A percentile compares a stretch with the other conserved stretches of the same genome.
These are phyloP conservation scores for Frieseomelitta varia DNA, from an alignment of 1,140 invertebrate species.

Conservation along the genomic window DNA sequence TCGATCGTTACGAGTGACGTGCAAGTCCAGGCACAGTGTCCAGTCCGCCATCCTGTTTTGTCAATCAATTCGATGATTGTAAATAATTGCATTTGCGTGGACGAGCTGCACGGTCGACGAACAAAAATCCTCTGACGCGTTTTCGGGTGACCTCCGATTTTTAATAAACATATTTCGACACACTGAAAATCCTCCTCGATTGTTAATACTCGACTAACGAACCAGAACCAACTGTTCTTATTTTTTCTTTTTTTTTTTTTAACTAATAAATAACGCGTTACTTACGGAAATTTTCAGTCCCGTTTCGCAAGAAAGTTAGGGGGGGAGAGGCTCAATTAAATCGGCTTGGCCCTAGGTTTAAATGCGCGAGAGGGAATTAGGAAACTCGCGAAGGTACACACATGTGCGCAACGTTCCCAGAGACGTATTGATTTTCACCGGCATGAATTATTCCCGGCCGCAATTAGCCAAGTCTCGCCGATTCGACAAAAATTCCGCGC, in stretches of 20 bases:
- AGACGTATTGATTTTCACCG: conserved; percentile 44
- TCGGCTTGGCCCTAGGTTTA: background rate
- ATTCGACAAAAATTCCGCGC: conserved; percentile 50
- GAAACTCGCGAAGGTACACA: background rate
- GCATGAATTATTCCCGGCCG: conserved; percentile 56
- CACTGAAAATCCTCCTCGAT: background rate
- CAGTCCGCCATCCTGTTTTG: background rate
- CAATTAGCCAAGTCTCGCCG: conserved; percentile 54
- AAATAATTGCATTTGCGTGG: background rate
- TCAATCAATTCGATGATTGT: conserved; percentile 14
- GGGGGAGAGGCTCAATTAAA: background rate
- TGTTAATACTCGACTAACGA: background rate
- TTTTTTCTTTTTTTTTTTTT: too few species aligned
- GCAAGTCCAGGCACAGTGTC: background rate
- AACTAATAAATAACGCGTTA: too few species aligned
- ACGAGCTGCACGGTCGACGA: background rate
- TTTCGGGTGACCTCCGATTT: background rate
- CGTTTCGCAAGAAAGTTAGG: background rate
- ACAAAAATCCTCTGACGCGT: background rate
- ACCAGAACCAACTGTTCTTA: background rate
- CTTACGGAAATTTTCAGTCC: background rate
- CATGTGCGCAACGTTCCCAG: background rate
- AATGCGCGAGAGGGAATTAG: background rate
- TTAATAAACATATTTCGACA: background rate
- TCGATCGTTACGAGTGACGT: background rate